phyloP scores from a whole-genome alignment of 2,888 invertebrate genomes.

The Hypsopygia costalis region DNA sequence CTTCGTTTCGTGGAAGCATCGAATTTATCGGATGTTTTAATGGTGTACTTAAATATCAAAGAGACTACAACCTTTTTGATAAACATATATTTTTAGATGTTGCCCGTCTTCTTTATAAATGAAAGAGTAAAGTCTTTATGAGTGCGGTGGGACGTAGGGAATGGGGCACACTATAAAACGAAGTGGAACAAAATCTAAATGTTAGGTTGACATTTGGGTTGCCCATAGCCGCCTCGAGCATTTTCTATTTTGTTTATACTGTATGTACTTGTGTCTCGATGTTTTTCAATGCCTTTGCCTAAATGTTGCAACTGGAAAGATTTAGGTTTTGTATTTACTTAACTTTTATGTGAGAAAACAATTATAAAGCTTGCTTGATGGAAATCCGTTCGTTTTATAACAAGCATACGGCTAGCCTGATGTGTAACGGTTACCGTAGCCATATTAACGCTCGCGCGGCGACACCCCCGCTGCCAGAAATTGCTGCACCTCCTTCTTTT shows the following conservation, averaged over 20 bases:
- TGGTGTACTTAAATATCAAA: conserved; percentile 7
- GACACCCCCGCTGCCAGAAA: too few relatives aligned
- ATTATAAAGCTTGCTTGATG: too few relatives aligned
- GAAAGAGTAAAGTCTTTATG: conserved; percentile 20
- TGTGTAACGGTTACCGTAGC: too few relatives aligned
- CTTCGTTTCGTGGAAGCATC: conserved; percentile 1
- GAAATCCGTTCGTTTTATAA: too few relatives aligned
- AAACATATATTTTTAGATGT: conserved; percentile 3
- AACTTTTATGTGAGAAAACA: too few relatives aligned
- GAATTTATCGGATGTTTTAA: conserved; percentile 1
- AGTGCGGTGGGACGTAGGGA: conserved; percentile 29
- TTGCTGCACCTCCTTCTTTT: too few relatives aligned
- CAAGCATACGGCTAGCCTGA: too few relatives aligned
- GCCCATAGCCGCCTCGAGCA: conserved; percentile 31
- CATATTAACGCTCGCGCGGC: too few relatives aligned
- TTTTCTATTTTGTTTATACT: conserved; percentile 22
- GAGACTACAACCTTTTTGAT: neutral
- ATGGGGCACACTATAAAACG: conserved; percentile 57
- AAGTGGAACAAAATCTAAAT: conserved; percentile 61
- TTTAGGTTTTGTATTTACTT: too few relatives aligned
- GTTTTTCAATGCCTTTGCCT: too few relatives aligned
- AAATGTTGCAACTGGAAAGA: too few relatives aligned
- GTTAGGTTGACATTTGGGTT: conserved; percentile 65
- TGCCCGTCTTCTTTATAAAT: conserved; percentile 10
- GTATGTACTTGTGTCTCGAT: neutral